These are phyloP conservation scores for Rhopalosiphum padi DNA, from an alignment of 1,140 invertebrate genomes.

Conservation along the genomic window DNA sequence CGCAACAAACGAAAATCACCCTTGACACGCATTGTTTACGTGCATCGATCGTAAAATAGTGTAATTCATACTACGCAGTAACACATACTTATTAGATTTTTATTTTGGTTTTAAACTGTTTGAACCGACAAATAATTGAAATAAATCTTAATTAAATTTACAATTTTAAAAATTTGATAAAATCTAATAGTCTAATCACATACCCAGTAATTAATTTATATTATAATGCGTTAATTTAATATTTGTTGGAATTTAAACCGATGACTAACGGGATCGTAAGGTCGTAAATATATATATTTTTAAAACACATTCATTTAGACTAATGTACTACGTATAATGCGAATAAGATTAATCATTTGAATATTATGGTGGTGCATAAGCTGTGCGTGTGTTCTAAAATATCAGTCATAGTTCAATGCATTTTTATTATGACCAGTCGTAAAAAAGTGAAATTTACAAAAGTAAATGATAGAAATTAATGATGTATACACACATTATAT, in stretches of 20 bases:
- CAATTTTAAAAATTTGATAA: not conserved
- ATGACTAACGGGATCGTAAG: not conserved
- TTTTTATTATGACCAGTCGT: not conserved
- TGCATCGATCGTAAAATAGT: not conserved
- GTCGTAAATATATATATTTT: not conserved
- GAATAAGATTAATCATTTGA: not conserved
- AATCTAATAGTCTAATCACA: not conserved
- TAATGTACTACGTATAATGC: not conserved
- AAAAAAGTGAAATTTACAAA: not conserved
- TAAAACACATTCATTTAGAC: not conserved
- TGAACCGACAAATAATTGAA: not conserved
- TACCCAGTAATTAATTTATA: not conserved
- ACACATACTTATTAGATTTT: not conserved
- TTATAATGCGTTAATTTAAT: not conserved
- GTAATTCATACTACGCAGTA: not conserved
- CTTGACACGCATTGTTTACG: not conserved
- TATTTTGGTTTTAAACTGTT: not conserved
- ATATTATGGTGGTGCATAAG: not conserved
- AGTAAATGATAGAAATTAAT: not conserved
- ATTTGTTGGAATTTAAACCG: not conserved
- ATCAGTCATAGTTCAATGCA: not conserved
- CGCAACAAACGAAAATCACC: not conserved
- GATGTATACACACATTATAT: not conserved
- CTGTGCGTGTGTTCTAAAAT: not conserved
- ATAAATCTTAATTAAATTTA: not conserved